Conservation (phyloP, 2,888 invertebrate genomes). For the Ephialtes manifestator region DNA sequence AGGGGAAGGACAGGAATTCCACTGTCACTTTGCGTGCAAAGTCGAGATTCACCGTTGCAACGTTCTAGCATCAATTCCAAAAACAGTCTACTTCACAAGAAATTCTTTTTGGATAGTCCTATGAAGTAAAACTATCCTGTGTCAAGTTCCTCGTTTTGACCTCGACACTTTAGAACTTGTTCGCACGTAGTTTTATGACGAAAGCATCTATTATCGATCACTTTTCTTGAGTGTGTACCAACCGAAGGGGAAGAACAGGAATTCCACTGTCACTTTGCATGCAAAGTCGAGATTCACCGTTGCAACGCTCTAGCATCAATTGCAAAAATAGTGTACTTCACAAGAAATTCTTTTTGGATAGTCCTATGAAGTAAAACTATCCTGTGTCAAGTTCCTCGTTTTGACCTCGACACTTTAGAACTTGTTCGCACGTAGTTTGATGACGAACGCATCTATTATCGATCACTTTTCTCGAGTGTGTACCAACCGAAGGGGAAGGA, state of each 20-base stretch:
- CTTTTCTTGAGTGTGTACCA: slow-evolving; percentile 4
- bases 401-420: slow-evolving; percentile 50
- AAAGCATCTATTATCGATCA: slow-evolving; percentile 38
- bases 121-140: background rate
- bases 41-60: background rate
- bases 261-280: slow-evolving; percentile 51
- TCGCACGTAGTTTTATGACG: slow-evolving; percentile 7
- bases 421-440: slow-evolving; percentile 18
- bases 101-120: background rate
- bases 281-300: slow-evolving; percentile 27
- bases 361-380: background rate
- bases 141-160: slow-evolving; percentile 35
- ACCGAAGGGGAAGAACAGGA: background rate
- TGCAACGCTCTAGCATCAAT: no score
- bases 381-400: slow-evolving; percentile 16
- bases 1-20: slow-evolving; percentile 9
- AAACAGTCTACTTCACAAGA: background rate
- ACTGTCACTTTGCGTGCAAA: slow-evolving; percentile 54
- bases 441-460: slow-evolving; percentile 27
- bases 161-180: slow-evolving; percentile 47
- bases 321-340: background rate
- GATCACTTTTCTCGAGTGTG: slow-evolving; percentile 27
- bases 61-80: no score
- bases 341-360: background rate
- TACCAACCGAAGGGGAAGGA: background rate